These are phyloP conservation scores for Furnarius figulus DNA, from an alignment of 2,113 vertebrate species.

Conservation along the genomic window DNA sequence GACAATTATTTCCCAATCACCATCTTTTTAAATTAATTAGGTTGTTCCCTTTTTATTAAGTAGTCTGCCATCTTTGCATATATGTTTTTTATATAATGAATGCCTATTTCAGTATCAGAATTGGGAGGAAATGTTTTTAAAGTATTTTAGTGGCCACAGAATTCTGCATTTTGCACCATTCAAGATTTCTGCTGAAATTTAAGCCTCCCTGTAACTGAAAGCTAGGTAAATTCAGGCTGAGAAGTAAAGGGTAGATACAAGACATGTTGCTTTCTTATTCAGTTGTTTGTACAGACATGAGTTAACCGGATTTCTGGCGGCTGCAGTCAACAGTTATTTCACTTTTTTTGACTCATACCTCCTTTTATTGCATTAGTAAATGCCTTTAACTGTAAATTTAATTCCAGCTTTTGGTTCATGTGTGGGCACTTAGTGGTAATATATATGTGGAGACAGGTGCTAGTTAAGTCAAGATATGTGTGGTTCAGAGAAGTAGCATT, in stretches of 20 bases:
- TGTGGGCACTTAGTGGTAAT: background rate
- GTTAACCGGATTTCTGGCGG: background rate
- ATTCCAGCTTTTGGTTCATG: background rate
- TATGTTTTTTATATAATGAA: background rate
- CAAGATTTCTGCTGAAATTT: background rate
- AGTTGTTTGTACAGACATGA: background rate
- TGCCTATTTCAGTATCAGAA: background rate
- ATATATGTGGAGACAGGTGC: background rate
- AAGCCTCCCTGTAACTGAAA: background rate
- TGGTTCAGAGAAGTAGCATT: background rate
- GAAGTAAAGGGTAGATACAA: background rate
- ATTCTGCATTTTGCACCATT: rapidly evolving
- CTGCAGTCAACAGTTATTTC: background rate
- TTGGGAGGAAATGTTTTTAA: background rate
- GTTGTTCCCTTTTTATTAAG: background rate
- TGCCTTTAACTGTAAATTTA: background rate
- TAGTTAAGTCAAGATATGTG: background rate
- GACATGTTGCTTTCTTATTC: background rate
- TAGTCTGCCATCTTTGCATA: background rate
- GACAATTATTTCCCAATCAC: background rate
- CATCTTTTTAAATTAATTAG: background rate
- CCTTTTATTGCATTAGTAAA: background rate
- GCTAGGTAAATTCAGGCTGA: background rate
- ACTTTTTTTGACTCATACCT: background rate
- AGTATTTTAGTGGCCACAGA: background rate